phyloP scores from a whole-genome alignment of 2,888 invertebrate genomes.

The Scaptomyza cyrtandrae region DNA sequence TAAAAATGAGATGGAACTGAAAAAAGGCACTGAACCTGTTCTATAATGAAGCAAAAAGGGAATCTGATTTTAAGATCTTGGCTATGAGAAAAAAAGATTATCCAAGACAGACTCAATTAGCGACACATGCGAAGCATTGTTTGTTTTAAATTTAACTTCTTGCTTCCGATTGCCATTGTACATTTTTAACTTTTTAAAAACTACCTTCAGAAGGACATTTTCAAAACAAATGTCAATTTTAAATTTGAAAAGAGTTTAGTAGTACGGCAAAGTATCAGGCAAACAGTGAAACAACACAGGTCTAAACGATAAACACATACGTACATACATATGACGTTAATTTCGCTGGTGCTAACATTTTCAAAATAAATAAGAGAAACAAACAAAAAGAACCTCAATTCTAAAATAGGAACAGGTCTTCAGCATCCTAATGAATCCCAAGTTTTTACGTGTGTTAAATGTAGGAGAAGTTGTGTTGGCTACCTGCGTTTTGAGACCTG shows the following conservation, averaged over 20 bases:
- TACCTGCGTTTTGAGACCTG: conserved; percentile 21
- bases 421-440: conserved; percentile 39
- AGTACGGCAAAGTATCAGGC: conserved; percentile 60
- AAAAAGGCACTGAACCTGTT: background rate
- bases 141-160: no score
- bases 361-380: conserved; percentile 43
- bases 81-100: no score
- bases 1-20: background rate
- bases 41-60: background rate
- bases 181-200: no score
- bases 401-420: conserved; percentile 49
- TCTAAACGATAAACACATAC: no score
- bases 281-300: conserved; percentile 11
- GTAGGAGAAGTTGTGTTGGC: background rate
- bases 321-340: no score
- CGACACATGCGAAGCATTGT: no score
- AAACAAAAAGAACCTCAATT: conserved; percentile 41
- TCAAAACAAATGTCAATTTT: conserved; percentile 11
- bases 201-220: background rate
- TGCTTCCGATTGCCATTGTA: no score
- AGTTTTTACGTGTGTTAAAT: conserved; percentile 2
- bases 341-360: conserved; percentile 63
- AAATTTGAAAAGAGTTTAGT: conserved; percentile 46
- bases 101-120: no score
- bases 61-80: no score